Evolutionary conservation across 1,140 invertebrate genomes (phyloP).

Genomic region (Protaetia brevitarsis): DNA sequence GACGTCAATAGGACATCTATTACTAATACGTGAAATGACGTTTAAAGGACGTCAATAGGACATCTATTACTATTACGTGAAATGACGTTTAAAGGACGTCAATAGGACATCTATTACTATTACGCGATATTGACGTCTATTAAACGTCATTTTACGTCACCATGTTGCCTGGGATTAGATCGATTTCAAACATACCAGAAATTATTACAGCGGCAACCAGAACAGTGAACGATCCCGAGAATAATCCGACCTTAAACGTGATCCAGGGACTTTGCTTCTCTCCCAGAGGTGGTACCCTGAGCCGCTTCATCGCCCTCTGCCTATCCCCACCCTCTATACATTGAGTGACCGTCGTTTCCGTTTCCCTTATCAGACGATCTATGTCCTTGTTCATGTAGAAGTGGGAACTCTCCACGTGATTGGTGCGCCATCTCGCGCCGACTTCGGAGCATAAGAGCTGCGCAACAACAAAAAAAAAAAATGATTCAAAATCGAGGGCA

Average conservation of each 20-base stretch:
- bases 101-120: no score
- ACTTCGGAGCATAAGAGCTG: constrained; percentile 57
- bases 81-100: no score
- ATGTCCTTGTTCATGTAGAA: constrained; percentile 89
- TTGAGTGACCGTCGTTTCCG: constrained; percentile 76
- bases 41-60: no score
- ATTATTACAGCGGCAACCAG: constrained; percentile 70
- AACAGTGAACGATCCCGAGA: constrained; percentile 78
- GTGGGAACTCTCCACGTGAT: constrained; percentile 75
- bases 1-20: no score
- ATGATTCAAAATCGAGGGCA: not conserved
- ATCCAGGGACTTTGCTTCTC: constrained; percentile 81
- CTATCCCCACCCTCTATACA: constrained; percentile 82
- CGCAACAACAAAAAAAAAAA: not conserved
- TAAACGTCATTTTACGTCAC: no score
- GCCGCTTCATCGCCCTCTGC: constrained; percentile 80
- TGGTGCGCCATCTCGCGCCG: constrained; percentile 70
- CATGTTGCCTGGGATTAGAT: no score
- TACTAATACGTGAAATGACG: no score
- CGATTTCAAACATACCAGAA: constrained; percentile 62
- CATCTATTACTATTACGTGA: no score
- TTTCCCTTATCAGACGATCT: constrained; percentile 79
- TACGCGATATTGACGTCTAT: no score
- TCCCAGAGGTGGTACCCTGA: constrained; percentile 81
- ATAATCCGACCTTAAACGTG: constrained; percentile 81